Conservation (phyloP, 2,113 vertebrate genomes). For the Dunckerocampus dactyliophorus region DNA sequence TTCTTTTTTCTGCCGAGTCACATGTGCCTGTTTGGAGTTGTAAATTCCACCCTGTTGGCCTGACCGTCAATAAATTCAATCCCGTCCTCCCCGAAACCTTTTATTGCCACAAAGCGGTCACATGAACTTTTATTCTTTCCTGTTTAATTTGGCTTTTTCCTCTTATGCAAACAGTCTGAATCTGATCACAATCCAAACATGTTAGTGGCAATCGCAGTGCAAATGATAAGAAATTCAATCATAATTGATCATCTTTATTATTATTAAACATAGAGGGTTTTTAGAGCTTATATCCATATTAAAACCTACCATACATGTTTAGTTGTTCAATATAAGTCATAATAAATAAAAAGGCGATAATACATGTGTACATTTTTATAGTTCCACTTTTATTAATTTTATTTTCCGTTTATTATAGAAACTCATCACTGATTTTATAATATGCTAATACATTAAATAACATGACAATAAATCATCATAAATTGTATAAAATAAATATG, state of each 20-base stretch:
- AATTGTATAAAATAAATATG: too few relatives aligned
- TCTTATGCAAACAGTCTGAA: not conserved
- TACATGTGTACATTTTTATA: too few relatives aligned
- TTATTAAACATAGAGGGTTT: not conserved
- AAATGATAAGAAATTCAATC: too few relatives aligned
- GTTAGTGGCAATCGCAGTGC: too few relatives aligned
- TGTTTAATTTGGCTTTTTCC: not conserved
- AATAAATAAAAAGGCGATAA: too few relatives aligned
- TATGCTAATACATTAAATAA: not conserved
- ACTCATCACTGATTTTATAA: too few relatives aligned
- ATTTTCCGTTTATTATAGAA: too few relatives aligned
- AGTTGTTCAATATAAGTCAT: too few relatives aligned
- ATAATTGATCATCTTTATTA: too few relatives aligned
- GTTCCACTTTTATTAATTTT: not conserved
- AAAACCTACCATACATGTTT: too few relatives aligned
- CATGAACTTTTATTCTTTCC: not conserved
- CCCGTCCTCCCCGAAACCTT: not conserved
- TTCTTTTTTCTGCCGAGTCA: conserved; percentile 25
- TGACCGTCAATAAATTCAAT: conserved; percentile 71
- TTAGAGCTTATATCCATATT: too few relatives aligned
- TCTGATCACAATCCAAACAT: not conserved
- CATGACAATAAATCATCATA: not conserved
- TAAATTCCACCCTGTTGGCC: conserved; percentile 62
- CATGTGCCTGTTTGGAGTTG: conserved; percentile 56
- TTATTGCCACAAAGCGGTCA: not conserved